Base-by-base conservation (phyloP, 2,888 invertebrate species). In the Drosophila tripunctata region DNA sequence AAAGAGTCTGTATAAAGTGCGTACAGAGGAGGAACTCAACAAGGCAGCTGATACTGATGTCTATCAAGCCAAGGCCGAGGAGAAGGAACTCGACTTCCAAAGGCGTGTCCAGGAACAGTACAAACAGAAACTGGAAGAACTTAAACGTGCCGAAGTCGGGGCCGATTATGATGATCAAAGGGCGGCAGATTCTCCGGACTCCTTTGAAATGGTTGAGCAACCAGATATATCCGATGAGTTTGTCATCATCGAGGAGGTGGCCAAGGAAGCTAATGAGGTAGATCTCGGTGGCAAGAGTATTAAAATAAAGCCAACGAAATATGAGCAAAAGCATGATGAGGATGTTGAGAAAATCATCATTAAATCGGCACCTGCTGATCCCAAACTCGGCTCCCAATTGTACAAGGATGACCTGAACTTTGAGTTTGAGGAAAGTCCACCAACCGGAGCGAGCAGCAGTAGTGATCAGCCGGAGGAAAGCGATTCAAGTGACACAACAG, bases 141-240 rank as follows among this genome's bases (percentile, higher is more conserved):
- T 94, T 2, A 94, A 95, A 81, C 86, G 87, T 3, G 84, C 89
- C 1, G 89, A 90, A 50, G 78, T 86, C 2, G 86, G 89, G 2
- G 94, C 93, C 4, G 89, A 93, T 15, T 92, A 92, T 71, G 93
- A 93, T 27, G 92, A 92, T 66, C 87, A 90, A 47, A 93, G 93
- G 70, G 93, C 93, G 77, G 93, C 93, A 68, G 95, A 96, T 76
- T 96, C 96, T 0, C 96, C 96, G 0, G 96, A 96, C 89, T 96
- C 96, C 19, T 97, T 97, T 90, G 97, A 97, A 93, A 93, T 97
- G 93, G 92, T 97, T 1, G 96, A 97, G 79, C 96, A 96, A 88
- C 96, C 96, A 0, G 96, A 96, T 87, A 94, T 96, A 75, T 95
- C 96, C 75, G 97, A 97, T 86, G 96, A 97, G 80, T 96, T 96